Evolutionary conservation across 1,140 invertebrate genomes (phyloP), one percentile per base, ranked within the genome.

Genomic region (Nasonia vitripennis): DNA sequence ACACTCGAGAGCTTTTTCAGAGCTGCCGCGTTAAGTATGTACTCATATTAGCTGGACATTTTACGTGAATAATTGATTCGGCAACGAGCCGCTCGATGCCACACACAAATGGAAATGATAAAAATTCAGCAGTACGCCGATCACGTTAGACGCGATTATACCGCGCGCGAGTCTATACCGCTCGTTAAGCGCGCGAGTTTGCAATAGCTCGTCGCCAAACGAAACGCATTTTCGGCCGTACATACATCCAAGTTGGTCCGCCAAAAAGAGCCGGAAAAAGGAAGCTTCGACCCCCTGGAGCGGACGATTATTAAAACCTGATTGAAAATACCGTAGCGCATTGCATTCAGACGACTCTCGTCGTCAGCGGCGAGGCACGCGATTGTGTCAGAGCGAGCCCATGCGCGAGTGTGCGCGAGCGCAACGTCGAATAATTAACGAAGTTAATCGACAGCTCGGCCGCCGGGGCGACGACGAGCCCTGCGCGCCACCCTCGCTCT

Each of bases 391-490:
- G 55, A 62, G 6, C 55, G 6, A 20, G 55, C 86, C 51, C 34
- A 77, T n/a, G 14, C n/a, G 67, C 17, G 62, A 78, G 81, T 73
- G 79, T 84, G 84, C 81, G 67, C 78, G 83, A 86, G 87, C 85
- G 87, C 88, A 84, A 88, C 87, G 89, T 87, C 87, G 88, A 90
- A 91, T 92, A 91, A 92, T 91, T 90, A 92, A 92, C 89, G 88
- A 91, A 91, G 89, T 92, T 92, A 92, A 92, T 92, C 91, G 91
- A 92, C 90, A 91, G 89, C 87, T 88, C 87, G 89, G 91, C 10
- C 89, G 91, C 10, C 89, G 91, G 91, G 88, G 23, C 90, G 91
- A 90, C 89, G 90, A 89, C 88, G 87, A 90, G 87, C 86, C 86
- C 79, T 51, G 71, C 68, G 7, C 70, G 23, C 27, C 68, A 70